Percentiles rank a stretch among this genome's conserved stretches.
phyloP scores from a whole-genome alignment of 1,140 invertebrate genomes.

The Temnothorax nylanderi region DNA sequence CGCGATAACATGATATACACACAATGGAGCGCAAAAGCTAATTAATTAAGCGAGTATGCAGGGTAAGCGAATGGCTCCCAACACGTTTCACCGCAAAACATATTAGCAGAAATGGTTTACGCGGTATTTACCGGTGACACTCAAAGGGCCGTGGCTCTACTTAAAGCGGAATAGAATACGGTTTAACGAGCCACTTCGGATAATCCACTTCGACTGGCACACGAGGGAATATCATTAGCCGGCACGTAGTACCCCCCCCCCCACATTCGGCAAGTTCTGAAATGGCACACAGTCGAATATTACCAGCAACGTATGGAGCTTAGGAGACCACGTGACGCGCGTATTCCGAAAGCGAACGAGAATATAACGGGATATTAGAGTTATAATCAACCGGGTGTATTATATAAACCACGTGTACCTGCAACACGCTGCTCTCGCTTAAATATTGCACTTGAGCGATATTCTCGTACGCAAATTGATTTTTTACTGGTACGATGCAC shows the following conservation, averaged over 20 bases:
- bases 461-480: conserved; percentile 7
- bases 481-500: background rate
- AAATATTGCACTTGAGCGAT: background rate
- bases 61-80: conserved; percentile 28
- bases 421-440: background rate
- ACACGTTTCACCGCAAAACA: conserved; percentile 42
- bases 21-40: conserved; percentile 51
- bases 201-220: conserved; percentile 53
- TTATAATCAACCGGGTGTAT: conserved; percentile 38
- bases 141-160: conserved; percentile 45
- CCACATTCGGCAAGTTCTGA: conserved; percentile 54
- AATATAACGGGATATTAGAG: conserved; percentile 39
- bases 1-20: conserved; percentile 23
- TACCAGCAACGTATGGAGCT: conserved; percentile 27
- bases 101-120: conserved; percentile 54
- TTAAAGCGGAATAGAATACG: conserved; percentile 59
- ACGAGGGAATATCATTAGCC: conserved; percentile 57
- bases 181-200: conserved; percentile 64
- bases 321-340: conserved; percentile 32
- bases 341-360: conserved; percentile 13
- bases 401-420: background rate
- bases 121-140: conserved; percentile 50
- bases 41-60: conserved; percentile 44
- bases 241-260: conserved; percentile 10
- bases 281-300: conserved; percentile 47